Evolutionary conservation across 2,888 invertebrate genomes (phyloP), one percentile per base, ranked within the genome.

Genomic region (Marasmarcha lunaedactyla): DNA sequence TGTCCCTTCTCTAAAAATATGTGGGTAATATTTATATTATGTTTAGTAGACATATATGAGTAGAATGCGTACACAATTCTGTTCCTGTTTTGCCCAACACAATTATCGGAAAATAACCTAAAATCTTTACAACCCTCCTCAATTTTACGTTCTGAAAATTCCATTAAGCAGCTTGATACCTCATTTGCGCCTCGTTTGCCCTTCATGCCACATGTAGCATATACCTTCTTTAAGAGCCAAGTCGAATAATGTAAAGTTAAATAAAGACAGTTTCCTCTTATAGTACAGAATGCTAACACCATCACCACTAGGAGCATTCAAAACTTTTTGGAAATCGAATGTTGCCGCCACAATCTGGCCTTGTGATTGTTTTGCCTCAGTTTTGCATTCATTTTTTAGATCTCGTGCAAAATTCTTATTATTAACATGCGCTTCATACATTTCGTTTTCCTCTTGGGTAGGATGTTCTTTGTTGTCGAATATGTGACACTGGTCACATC

Each of bases 161-260:
- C 4, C 14, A 12, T 14, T 14, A 48, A 36, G 38, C 46, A 49
- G 36, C 44, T 48, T 14, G 42, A 41, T 15, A 49, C 43, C 30
- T 49, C 49, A 41, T 50, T 52, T 1, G 49, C 41, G 2, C 51
- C 50, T 37, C 50, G 44, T 25, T 44, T 42, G 7, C 41, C 52
- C 43, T 36, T 49, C 46, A 30, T 47, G 36, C 53, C 51, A 55
- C 45, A 52, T 47, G 40, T 42, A 55, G 37, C 51, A 50, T 39
- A 27, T 30, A 39, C 44, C 47, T 15, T 34, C 11, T 10, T 40
- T 38, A 14, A 15, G 5, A 14, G 26, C 41, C 15, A 43, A 33
- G 42, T 47, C 37, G 42, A 38, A 50, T 14, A 47, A 34, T n/a
- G 46, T 48, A 36, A 48, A 46, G 37, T 48, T 48, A 34, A 43